A percentile compares a stretch with the other conserved stretches of the same genome.
phyloP scores from a whole-genome alignment of 2,797 vertebrate species.

The Pseudomugil tenellus region DNA sequence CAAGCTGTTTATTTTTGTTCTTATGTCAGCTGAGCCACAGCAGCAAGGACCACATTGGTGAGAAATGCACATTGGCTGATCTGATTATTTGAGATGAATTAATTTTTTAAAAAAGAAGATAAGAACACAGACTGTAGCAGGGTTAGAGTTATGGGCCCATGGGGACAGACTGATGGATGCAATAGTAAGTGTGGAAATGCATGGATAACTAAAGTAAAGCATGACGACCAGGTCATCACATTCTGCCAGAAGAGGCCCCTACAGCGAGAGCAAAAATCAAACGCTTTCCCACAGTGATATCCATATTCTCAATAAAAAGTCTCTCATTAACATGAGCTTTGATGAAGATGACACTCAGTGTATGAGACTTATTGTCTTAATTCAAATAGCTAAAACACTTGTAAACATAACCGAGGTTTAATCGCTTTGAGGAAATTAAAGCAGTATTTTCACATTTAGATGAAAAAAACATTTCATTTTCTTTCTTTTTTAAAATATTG shows the following conservation, averaged over 20 bases:
- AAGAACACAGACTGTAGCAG: constrained; percentile 50
- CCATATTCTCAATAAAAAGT: background rate
- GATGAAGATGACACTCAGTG: background rate
- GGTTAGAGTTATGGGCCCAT: constrained; percentile 40
- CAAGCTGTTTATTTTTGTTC: constrained; percentile 43
- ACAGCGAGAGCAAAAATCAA: background rate
- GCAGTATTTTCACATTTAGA: background rate
- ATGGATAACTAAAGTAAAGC: constrained; percentile 44
- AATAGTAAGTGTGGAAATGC: constrained; percentile 30
- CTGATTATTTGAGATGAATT: constrained; percentile 62
- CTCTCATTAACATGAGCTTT: background rate
- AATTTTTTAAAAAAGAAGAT: constrained; percentile 58
- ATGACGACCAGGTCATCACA: constrained; percentile 45
- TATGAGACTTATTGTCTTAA: background rate
- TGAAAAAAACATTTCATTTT: background rate
- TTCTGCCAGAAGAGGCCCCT: constrained; percentile 18
- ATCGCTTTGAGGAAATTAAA: background rate
- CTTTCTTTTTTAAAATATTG: background rate
- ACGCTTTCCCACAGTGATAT: background rate
- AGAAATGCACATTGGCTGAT: constrained; percentile 46
- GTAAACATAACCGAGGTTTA: background rate
- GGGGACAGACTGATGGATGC: constrained; percentile 14
- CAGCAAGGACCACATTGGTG: constrained; percentile 58
- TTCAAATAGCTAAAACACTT: background rate
- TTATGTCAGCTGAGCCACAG: constrained; percentile 35